A percentile compares a stretch with the other conserved stretches of the same genome.
These are phyloP conservation scores for Ornithoptera alexandrae DNA, from an alignment of 2,888 invertebrate species.

Conservation along the genomic window DNA sequence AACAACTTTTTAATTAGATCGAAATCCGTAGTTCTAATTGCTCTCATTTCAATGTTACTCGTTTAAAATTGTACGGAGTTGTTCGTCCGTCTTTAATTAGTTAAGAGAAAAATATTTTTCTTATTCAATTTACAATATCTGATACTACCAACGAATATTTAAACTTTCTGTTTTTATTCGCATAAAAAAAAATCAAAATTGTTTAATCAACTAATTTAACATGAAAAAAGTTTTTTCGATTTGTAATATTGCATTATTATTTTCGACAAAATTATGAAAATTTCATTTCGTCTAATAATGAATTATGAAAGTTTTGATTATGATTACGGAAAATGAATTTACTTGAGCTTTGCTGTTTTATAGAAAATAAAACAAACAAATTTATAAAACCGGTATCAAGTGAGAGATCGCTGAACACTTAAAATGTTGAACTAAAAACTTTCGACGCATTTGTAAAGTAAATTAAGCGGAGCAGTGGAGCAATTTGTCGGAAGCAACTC, in stretches of 20 bases:
- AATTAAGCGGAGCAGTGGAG: constrained; percentile 61
- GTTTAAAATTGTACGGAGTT: background rate
- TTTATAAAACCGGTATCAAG: constrained; percentile 10
- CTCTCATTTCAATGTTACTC: background rate
- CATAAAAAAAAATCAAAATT: too few relatives aligned
- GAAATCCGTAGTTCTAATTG: constrained; percentile 3
- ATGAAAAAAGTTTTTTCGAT: too few relatives aligned
- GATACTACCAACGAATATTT: too few relatives aligned
- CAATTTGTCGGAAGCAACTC: constrained; percentile 62
- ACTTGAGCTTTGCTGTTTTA: background rate
- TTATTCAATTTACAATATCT: background rate
- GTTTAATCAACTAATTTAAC: too few relatives aligned
- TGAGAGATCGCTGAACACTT: constrained; percentile 22
- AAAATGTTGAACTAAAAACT: constrained; percentile 40
- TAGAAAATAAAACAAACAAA: constrained; percentile 9
- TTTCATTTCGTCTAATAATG: too few relatives aligned
- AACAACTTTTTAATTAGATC: background rate
- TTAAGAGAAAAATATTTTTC: background rate
- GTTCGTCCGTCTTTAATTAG: constrained; percentile 1
- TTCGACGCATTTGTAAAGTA: constrained; percentile 66
- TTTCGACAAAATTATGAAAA: too few relatives aligned
- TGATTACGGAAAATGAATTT: too few relatives aligned
- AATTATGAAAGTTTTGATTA: too few relatives aligned
- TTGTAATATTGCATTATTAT: too few relatives aligned
- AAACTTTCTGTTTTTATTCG: too few relatives aligned